Base-by-base conservation (phyloP, 1,140 invertebrate species). In the Drosophila rufa region DNA sequence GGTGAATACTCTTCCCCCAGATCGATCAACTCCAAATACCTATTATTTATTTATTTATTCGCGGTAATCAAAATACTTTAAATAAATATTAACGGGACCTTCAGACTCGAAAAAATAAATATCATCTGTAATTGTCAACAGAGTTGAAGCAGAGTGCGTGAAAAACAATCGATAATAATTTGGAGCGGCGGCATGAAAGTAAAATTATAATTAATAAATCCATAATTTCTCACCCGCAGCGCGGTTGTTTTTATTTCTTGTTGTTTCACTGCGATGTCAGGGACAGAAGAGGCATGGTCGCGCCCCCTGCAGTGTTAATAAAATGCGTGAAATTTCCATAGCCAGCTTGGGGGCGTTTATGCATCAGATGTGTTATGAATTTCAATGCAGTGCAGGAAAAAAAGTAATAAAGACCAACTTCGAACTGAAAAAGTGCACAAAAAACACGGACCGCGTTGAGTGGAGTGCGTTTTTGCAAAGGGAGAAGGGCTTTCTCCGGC, bases 331-430 rank as follows among this genome's bases (percentile, higher is more conserved):
- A 89, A 87, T 87, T 87, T 87, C 84, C 84, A 87, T 89, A 75
- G 73, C 50, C 80, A 82, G 83, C 80, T 84, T 56, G 65, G 77
- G 74, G 84, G 84, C 84, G 80, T 68, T 89, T 89, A 87, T 87
- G 84, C 84, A 89, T 87, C 84, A 87, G 84, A 89, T 87, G 84
- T 87, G 84, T 87, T 87, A 87, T 87, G 84, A 87, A 87, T 87
- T 87, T 89, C 80, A 87, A 87, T 87, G 85, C 68, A 70, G 53
- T 36, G 47, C 43, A 51, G 19, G 7, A 38, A 57, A 58, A 69
- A 71, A 48, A 47, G n/a, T 43, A 48, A 12, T 25, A 57, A 51
- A 61, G 51, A 50, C 67, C 22, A 40, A 42, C 46, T 67, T 73
- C 69, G 53, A 60, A 73, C 70, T 60, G 68, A 66, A 71, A 61